Evolutionary conservation across 2,797 vertebrate species (phyloP), one percentile per base, ranked within the genome.

Genomic region (Discoglossus pictus): DNA sequence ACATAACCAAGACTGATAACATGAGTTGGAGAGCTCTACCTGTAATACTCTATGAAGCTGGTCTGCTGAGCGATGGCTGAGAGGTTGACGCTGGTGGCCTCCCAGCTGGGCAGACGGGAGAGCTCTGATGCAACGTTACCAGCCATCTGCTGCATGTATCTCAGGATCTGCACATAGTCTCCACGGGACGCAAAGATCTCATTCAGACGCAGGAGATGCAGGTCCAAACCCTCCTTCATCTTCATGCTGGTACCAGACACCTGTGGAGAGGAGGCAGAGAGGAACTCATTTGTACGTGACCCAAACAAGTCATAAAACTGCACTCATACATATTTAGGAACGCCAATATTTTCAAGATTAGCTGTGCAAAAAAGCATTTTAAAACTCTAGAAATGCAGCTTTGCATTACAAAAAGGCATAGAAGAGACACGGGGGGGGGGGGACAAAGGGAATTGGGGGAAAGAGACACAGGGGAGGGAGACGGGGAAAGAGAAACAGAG

Each of bases 101-200:
- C 78, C 84, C 94, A 87, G 72, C 82, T 78, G 0, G 94, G 94
- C 78, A 97, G 80, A 51, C 84, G 82, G 0, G 87, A 84, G 23
- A 99, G 88, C 82, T 98, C 92, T 8, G 68, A 74, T 17, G 91
- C 42, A 6, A 97, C 80, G 72, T 81, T 89, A 78, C 79, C 59
- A 0, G 93, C 83, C 91, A 93, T 90, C 82, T 92, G 90, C 83
- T 90, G 89, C 70, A 94, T 73, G 78, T 93, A 92, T 76, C 80
- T 88, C 73, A 99, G 84, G 1, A 82, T 86, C 80, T 93, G 89
- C 35, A 93, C 76, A 47, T 93, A 94, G 51, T 98, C 93, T 0
- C 79, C 21, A n/a, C 84, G 85, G 0, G 85, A 2, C 0, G 95
- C 87, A 20, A 99, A 92, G 72, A 96, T 90, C 86, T 99, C 95